Evolutionary conservation across 2,888 invertebrate genomes (phyloP).

Genomic region (Metopia argyrocephala): DNA sequence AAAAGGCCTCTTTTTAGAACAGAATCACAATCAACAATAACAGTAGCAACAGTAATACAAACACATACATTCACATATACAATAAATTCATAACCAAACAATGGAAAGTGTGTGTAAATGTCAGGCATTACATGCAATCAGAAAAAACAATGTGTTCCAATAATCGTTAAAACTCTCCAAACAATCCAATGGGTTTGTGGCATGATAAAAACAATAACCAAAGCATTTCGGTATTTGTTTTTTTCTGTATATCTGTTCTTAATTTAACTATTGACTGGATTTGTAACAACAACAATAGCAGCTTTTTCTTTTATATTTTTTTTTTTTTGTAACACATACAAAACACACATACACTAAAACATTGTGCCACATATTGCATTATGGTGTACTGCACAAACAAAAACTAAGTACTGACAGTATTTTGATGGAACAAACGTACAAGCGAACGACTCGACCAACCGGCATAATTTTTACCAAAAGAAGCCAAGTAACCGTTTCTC

Average conservation of each 20-base stretch:
- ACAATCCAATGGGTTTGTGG: not conserved
- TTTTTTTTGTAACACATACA: not conserved
- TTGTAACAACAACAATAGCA: constrained; percentile 37
- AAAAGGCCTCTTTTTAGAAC: not conserved
- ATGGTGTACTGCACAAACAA: too few species aligned
- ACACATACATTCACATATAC: not conserved
- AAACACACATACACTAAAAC: not conserved
- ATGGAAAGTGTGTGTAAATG: not conserved
- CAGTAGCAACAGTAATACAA: not conserved
- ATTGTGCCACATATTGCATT: constrained; percentile 42
- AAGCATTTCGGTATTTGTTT: not conserved
- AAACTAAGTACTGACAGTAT: constrained; percentile 31
- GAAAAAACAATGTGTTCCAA: not conserved
- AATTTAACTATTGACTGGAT: constrained; percentile 54
- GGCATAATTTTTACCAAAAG: constrained; percentile 63
- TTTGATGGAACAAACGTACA: constrained; percentile 23
- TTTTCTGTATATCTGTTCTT: constrained; percentile 13
- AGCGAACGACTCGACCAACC: constrained; percentile 38
- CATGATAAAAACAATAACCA: not conserved
- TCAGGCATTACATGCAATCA: not conserved
- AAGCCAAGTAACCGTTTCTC: constrained; percentile 65
- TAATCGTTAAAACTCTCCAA: not conserved
- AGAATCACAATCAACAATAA: not conserved
- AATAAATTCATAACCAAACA: not conserved
- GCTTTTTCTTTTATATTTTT: not conserved